Base-by-base conservation (phyloP, 2,113 vertebrate species). In the chimpanzee (Pan troglodytes) region DNA sequence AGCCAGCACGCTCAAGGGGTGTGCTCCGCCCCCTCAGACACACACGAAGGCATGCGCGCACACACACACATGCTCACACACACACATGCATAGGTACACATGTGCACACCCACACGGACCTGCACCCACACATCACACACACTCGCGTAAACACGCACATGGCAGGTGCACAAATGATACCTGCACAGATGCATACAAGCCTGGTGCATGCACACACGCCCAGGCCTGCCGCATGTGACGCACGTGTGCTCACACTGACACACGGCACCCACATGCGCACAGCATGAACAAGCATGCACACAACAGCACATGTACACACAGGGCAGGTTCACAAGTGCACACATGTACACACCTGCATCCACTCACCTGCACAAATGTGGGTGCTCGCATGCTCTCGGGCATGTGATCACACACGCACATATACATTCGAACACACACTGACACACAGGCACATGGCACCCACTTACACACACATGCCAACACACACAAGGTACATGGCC, bases 271-370 rank as follows among this genome's bases (percentile, higher is more conserved):
- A 23, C 4, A 9, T 10, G 11, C 10, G 1, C 20, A n/a, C 9
- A 6, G 64, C 5, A 3, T 1, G 14, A 20, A 48, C 83, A n/a
- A 10, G 43, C 30, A 0, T 3, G 20, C 48, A 38, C 40, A 38
- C 64, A 35, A 25, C 9, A 43, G 59, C 27, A 80, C 45, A 17
- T 12, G 6, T 27, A 57, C 10, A 59, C 84, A 57, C 12, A 72
- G 8, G 18, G 35, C 0, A 32, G 40, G 1, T 5, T 35, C 75
- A 61, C 30, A 68, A 25, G 23, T 20, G 13, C 32, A 11, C 75
- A 67, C 52, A 2, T 0, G 16, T 22, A 8, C 14, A 43, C 2
- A 3, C 11, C 9, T 4, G 32, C 17, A 7, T 18, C 8, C 61
- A 43, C 8, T 40, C 48, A 40, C 22, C 35, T 57, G 8, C 35